A percentile compares a stretch with the other conserved stretches of the same genome.
Conservation (phyloP, 2,888 invertebrate species). For the Hirtodrosophila duncani region DNA sequence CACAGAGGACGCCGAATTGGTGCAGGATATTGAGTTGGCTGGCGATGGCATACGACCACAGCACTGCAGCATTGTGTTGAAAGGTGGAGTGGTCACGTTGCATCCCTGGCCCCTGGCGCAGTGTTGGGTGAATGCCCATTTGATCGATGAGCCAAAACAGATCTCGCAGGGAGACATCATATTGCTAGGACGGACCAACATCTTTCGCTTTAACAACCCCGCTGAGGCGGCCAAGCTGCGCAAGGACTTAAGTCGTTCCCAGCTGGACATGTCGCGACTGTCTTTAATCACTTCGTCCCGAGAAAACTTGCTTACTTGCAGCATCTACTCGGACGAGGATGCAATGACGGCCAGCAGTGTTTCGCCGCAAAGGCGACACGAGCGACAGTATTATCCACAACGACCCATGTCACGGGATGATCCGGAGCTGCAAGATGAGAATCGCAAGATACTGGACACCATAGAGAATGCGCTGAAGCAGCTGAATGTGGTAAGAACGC, state of each 20-base stretch:
- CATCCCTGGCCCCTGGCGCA: conserved; percentile 85
- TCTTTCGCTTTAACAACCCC: conserved; percentile 94
- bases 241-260: conserved; percentile 83
- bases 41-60: conserved; percentile 88
- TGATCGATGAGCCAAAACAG: conserved; percentile 87
- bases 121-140: conserved; percentile 90
- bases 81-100: conserved; percentile 86
- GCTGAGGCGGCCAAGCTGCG: conserved; percentile 91
- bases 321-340: conserved; percentile 75
- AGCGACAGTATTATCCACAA: conserved; percentile 77
- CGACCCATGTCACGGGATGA: conserved; percentile 79
- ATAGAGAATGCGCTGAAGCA: conserved; percentile 85
- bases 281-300: conserved; percentile 87
- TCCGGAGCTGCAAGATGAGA: conserved; percentile 82
- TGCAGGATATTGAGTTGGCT: conserved; percentile 87
- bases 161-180: conserved; percentile 90
- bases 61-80: conserved; percentile 87
- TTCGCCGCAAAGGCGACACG: conserved; percentile 72
- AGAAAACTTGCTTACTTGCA: conserved; percentile 82
- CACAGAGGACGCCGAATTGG: conserved; percentile 82
- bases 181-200: conserved; percentile 86
- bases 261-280: conserved; percentile 87
- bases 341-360: conserved; percentile 51
- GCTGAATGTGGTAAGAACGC: conserved; percentile 73
- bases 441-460: conserved; percentile 83